phyloP scores from a whole-genome alignment of 2,113 vertebrate genomes.

The Leptocoma aspasia region DNA sequence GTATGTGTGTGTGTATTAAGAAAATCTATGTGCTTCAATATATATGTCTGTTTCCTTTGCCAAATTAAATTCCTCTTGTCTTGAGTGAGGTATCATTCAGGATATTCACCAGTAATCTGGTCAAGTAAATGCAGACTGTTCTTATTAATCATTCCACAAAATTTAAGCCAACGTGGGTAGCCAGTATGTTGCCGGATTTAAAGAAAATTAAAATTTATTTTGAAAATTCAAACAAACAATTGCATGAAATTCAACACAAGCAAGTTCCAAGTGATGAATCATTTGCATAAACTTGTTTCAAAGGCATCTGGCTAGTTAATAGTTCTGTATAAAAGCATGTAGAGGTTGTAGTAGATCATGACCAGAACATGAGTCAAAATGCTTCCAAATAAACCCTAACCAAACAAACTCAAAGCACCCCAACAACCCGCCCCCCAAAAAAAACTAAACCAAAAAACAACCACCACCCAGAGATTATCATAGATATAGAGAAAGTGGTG shows the following conservation, averaged over 20 bases:
- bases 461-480: background rate
- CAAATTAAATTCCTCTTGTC: background rate
- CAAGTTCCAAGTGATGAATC: background rate
- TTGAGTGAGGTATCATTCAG: background rate
- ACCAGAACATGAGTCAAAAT: background rate
- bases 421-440: background rate
- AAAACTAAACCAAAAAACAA: background rate
- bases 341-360: background rate
- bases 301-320: background rate
- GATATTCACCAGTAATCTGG: background rate
- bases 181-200: background rate
- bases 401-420: background rate
- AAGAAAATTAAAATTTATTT: background rate
- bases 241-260: background rate
- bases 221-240: background rate
- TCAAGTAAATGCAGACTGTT: background rate
- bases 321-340: background rate
- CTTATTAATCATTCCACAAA: background rate
- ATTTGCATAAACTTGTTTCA: background rate
- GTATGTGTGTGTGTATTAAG: background rate
- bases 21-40: background rate
- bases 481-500: background rate
- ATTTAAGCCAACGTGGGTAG: background rate
- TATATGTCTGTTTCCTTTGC: background rate
- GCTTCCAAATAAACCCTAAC: background rate